Percentiles rank a stretch among this genome's conserved stretches.
These are phyloP conservation scores for Pogonus chalceus DNA, from an alignment of 1,140 invertebrate genomes.

Conservation along the genomic window DNA sequence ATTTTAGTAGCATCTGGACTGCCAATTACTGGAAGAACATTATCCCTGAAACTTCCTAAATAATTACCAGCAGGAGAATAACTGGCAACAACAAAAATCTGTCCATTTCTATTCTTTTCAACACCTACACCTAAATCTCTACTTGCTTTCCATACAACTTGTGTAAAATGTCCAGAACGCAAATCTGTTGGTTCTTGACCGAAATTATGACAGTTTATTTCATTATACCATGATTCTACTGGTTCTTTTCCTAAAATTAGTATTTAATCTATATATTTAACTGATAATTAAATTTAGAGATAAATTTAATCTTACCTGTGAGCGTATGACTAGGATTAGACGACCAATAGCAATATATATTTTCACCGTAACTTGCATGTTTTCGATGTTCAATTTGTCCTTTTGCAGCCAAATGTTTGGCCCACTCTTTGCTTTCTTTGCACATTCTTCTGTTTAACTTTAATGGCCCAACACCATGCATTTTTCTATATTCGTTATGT, in stretches of 20 bases:
- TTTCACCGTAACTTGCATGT: slow-evolving; percentile 69
- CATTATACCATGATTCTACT: slow-evolving; percentile 62
- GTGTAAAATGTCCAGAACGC: slow-evolving; percentile 45
- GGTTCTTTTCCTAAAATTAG: slow-evolving; percentile 42
- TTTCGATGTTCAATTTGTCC: slow-evolving; percentile 64
- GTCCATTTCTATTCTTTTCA: slow-evolving; percentile 56
- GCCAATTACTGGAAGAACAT: slow-evolving; percentile 51
- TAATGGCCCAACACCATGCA: slow-evolving; percentile 58
- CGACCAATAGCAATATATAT: slow-evolving; percentile 67
- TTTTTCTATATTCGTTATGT: slow-evolving; percentile 64
- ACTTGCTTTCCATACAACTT: slow-evolving; percentile 68
- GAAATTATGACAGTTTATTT: slow-evolving; percentile 49
- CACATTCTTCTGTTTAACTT: slow-evolving; percentile 59
- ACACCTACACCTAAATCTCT: slow-evolving; percentile 68
- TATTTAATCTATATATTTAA: too few species aligned
- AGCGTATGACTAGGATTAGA: slow-evolving; percentile 58
- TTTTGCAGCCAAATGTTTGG: slow-evolving; percentile 55
- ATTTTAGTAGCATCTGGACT: slow-evolving; percentile 34
- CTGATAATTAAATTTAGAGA: too few species aligned
- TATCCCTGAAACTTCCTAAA: slow-evolving; percentile 62
- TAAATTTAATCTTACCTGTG: slow-evolving; percentile 35
- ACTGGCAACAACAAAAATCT: slow-evolving; percentile 73
- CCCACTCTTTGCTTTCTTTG: slow-evolving; percentile 74
- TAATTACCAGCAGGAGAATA: slow-evolving; percentile 82
- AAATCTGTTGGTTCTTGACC: slow-evolving; percentile 54